These are phyloP conservation scores for Athetis lepigone DNA, from an alignment of 2,888 invertebrate genomes.

Conservation along the genomic window DNA sequence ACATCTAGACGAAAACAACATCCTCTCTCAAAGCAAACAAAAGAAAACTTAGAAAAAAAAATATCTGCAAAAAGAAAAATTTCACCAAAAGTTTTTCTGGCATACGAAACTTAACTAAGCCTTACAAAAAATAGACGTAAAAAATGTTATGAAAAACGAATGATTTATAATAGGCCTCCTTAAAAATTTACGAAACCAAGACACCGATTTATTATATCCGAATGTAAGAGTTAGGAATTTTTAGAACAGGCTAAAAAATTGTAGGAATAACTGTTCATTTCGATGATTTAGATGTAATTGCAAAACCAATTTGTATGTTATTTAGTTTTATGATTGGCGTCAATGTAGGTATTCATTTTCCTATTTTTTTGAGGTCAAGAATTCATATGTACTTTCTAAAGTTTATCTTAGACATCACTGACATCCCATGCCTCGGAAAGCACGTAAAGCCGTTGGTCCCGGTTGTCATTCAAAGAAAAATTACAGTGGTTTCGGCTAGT, in stretches of 20 bases:
- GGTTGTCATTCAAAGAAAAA: too few relatives aligned
- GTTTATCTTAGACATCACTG: too few relatives aligned
- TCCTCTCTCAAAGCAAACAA: slow-evolving; percentile 43
- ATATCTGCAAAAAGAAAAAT: slow-evolving; percentile 27
- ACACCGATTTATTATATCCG: slow-evolving; percentile 70
- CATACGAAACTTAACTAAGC: slow-evolving; percentile 65
- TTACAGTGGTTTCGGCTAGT: too few relatives aligned
- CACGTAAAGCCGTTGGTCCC: too few relatives aligned
- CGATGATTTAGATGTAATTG: too few relatives aligned
- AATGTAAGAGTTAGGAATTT: slow-evolving; percentile 27
- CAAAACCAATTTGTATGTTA: too few relatives aligned
- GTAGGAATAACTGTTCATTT: too few relatives aligned
- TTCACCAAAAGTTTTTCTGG: slow-evolving; percentile 46
- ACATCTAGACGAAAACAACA: slow-evolving; percentile 42
- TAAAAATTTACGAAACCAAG: slow-evolving; percentile 71
- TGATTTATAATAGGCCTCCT: slow-evolving; percentile 69
- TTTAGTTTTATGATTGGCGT: too few relatives aligned
- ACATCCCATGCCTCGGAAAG: too few relatives aligned
- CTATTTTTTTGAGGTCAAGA: too few relatives aligned
- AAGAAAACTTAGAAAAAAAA: slow-evolving; percentile 33
- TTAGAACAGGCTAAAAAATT: slow-evolving; percentile 32
- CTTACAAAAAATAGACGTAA: slow-evolving; percentile 62
- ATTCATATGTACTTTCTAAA: too few relatives aligned
- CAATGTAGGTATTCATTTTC: too few relatives aligned
- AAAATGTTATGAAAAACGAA: slow-evolving; percentile 72